A percentile compares a stretch with the other conserved stretches of the same genome.
Evolutionary conservation across 2,797 vertebrate genomes (phyloP).

Genomic region (Paedocypris micromegethes): DNA sequence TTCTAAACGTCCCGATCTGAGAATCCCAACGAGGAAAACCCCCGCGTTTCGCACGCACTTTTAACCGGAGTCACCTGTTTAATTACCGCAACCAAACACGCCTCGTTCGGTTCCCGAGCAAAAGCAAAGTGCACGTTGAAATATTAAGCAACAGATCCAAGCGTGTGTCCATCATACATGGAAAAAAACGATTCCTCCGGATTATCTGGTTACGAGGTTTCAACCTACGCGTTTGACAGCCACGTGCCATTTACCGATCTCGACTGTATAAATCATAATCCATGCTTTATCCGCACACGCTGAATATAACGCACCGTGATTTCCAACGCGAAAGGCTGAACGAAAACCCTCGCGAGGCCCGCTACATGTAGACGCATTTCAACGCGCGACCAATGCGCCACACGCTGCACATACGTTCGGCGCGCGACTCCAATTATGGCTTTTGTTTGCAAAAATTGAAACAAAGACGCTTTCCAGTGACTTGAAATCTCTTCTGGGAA

Average conservation of each 20-base stretch:
- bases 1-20: too few species aligned
- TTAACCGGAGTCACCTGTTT: constrained; percentile 39
- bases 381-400: constrained; percentile 19
- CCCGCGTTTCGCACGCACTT: constrained; percentile 7
- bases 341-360: constrained; percentile 13
- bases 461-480: not conserved
- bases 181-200: not conserved
- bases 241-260: not conserved
- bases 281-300: too few species aligned
- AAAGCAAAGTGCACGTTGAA: not conserved
- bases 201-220: not conserved
- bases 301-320: too few species aligned
- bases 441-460: not conserved
- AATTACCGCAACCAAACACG: constrained; percentile 25
- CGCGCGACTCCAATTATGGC: too few species aligned
- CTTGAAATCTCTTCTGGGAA: not conserved
- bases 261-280: too few species aligned
- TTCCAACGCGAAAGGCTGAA: too few species aligned
- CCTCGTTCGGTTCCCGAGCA: not conserved
- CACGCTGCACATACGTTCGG: too few species aligned
- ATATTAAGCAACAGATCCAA: not conserved
- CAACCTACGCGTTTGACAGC: not conserved
- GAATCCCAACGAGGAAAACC: too few species aligned
- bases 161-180: too few species aligned
- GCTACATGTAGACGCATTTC: constrained; percentile 8